These are phyloP conservation scores for Onychostoma macrolepis DNA, from an alignment of 2,113 vertebrate species.

Conservation along the genomic window DNA sequence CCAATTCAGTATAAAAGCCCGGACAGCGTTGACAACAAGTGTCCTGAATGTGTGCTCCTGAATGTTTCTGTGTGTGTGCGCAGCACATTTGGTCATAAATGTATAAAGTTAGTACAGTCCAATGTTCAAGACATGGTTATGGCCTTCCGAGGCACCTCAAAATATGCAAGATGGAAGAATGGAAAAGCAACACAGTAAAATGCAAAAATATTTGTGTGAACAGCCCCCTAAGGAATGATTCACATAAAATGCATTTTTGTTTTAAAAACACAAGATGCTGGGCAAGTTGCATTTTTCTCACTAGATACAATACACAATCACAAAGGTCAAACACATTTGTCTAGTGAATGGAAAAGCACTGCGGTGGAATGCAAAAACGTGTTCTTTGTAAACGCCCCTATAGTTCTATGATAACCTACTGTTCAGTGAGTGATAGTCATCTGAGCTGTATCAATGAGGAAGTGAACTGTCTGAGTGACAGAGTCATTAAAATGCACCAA, in stretches of 20 bases:
- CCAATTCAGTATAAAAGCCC: no score
- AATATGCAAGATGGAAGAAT: no score
- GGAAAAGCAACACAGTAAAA: no score
- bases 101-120: no score
- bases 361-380: not conserved
- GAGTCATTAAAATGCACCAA: not conserved
- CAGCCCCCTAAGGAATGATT: not conserved
- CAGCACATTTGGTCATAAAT: no score
- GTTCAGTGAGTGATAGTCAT: not conserved
- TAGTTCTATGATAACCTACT: not conserved
- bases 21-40: no score
- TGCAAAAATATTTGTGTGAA: not conserved
- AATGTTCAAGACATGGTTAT: no score
- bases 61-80: no score
- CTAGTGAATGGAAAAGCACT: not conserved
- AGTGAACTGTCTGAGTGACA: not conserved
- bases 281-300: not conserved
- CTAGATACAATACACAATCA: not conserved
- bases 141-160: no score
- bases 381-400: not conserved
- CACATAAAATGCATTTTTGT: no score
- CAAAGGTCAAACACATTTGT: not conserved
- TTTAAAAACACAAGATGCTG: not conserved
- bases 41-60: no score
- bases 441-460: not conserved